Percentiles rank a stretch among this genome's conserved stretches.
These are phyloP conservation scores for Melanotaenia pygmaea DNA, from an alignment of 2,797 vertebrate genomes.

Conservation along the genomic window DNA sequence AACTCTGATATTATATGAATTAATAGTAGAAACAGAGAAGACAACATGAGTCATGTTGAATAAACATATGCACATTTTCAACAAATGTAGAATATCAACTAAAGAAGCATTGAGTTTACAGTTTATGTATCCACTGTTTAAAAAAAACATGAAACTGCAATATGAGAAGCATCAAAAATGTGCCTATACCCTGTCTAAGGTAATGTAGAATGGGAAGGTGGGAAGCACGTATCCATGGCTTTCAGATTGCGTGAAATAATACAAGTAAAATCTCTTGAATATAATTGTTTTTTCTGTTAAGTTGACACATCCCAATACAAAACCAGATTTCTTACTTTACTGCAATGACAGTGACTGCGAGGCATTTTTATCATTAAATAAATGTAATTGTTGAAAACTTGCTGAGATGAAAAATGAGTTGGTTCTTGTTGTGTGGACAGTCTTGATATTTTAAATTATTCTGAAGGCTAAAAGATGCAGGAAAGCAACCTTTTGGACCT, in stretches of 20 bases:
- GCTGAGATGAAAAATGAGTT: background rate
- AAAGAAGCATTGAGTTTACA: background rate
- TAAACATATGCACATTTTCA: background rate
- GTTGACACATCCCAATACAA: background rate
- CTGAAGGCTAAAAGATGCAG: slow-evolving; percentile 2
- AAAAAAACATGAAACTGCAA: background rate
- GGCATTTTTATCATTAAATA: slow-evolving; percentile 23
- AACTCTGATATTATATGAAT: background rate
- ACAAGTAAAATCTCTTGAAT: background rate
- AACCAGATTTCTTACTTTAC: background rate
- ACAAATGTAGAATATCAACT: background rate
- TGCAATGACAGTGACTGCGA: slow-evolving; percentile 1
- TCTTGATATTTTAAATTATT: background rate
- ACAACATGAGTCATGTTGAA: background rate
- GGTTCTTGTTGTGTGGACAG: background rate
- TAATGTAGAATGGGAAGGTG: background rate
- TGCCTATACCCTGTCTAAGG: background rate
- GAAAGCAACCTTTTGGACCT: background rate
- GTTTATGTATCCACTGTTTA: background rate
- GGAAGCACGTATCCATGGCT: background rate
- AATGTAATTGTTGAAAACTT: background rate
- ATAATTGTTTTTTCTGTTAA: background rate
- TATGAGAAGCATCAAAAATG: background rate
- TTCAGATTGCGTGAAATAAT: background rate
- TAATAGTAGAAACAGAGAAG: background rate